phyloP scores from a whole-genome alignment of 2,888 invertebrate genomes.

The Nymphalis polychloros region DNA sequence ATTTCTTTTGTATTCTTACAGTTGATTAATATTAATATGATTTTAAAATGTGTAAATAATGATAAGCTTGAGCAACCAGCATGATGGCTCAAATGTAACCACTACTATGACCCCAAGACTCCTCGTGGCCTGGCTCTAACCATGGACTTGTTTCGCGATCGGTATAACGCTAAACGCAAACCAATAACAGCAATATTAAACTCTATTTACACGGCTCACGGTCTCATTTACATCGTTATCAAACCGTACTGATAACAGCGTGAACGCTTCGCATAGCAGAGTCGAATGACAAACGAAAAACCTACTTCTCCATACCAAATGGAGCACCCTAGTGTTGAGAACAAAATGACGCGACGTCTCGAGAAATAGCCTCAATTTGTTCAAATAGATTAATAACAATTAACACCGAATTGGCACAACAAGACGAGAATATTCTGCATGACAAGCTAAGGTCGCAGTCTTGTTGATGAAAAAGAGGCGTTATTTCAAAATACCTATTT shows the following conservation, averaged over 20 bases:
- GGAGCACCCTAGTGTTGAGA: constrained; percentile 13
- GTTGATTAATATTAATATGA: no score
- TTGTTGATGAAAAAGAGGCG: constrained; percentile 68
- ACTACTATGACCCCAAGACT: constrained; percentile 62
- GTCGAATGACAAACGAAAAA: constrained; percentile 52
- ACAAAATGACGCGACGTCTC: constrained; percentile 26
- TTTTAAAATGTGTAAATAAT: constrained; percentile 10
- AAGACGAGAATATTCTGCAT: constrained; percentile 36
- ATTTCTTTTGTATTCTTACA: no score
- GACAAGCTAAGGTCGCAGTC: constrained; percentile 48
- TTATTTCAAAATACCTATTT: constrained; percentile 81
- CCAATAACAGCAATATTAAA: constrained; percentile 48
- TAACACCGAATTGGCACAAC: constrained; percentile 41
- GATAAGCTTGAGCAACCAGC: constrained; percentile 15
- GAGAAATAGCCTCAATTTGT: constrained; percentile 34
- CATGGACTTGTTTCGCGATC: constrained; percentile 69
- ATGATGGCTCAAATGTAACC: constrained; percentile 43
- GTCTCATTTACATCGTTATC: constrained; percentile 68
- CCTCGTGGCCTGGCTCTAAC: constrained; percentile 60
- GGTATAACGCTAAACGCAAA: constrained; percentile 42
- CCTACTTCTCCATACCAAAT: constrained; percentile 23
- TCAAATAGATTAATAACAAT: constrained; percentile 43
- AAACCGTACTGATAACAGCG: constrained; percentile 63
- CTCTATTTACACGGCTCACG: constrained; percentile 50
- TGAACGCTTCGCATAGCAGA: constrained; percentile 47